A percentile compares a stretch with the other conserved stretches of the same genome.
phyloP scores from a whole-genome alignment of 1,140 invertebrate species.

The Thrips palmi region DNA sequence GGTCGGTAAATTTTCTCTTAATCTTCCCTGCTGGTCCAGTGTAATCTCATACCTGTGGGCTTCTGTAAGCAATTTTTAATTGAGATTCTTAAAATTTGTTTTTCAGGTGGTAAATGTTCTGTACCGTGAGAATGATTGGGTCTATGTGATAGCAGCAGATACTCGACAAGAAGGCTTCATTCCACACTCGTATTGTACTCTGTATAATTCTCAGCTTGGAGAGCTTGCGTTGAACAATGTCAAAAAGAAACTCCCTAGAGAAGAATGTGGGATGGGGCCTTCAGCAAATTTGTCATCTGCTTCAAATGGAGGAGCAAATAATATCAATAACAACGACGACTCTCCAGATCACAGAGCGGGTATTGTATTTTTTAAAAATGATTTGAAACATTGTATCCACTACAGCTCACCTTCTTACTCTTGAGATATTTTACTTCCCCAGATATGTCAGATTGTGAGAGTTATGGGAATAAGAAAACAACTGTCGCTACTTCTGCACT shows the following conservation, averaged over 20 bases:
- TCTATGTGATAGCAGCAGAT: constrained; percentile 81
- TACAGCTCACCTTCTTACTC: neutral
- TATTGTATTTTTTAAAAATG: constrained; percentile 12
- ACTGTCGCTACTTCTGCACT: constrained; percentile 26
- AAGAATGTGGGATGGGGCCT: constrained; percentile 22
- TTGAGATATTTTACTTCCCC: constrained; percentile 20
- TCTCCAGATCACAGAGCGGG: constrained; percentile 16
- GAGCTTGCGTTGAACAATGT: constrained; percentile 48
- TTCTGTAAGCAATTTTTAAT: too few relatives aligned
- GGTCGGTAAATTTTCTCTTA: constrained; percentile 21
- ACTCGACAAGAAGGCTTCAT: constrained; percentile 83
- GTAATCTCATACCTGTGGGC: neutral
- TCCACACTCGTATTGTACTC: constrained; percentile 81
- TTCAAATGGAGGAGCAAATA: constrained; percentile 14
- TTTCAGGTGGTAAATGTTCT: constrained; percentile 70
- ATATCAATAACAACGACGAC: constrained; percentile 15
- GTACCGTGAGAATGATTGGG: constrained; percentile 92
- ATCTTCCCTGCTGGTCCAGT: neutral
- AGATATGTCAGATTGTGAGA: constrained; percentile 41
- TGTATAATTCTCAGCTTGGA: constrained; percentile 55
- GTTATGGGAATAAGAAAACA: constrained; percentile 36
- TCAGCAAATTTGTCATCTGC: neutral
- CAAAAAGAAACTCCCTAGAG: constrained; percentile 69
- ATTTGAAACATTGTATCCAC: neutral
- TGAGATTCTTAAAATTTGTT: constrained; percentile 10